These are phyloP conservation scores for Volucella zonaria DNA, from an alignment of 2,888 invertebrate genomes.

Conservation along the genomic window DNA sequence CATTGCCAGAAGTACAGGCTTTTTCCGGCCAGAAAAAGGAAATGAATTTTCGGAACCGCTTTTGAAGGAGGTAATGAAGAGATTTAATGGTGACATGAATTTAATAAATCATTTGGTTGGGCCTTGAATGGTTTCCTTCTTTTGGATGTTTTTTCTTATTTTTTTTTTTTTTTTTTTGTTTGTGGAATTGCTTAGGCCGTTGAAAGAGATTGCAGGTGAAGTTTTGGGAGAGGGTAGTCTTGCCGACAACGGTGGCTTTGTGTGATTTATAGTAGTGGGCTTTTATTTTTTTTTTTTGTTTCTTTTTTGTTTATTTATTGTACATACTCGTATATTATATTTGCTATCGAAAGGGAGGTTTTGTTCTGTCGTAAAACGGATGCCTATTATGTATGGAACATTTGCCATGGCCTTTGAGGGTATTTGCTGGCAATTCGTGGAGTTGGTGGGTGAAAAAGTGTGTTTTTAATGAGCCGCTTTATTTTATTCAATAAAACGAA, in stretches of 20 bases:
- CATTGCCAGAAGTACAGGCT: no score
- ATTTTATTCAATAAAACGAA: conserved; percentile 47
- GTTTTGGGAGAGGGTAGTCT: background rate
- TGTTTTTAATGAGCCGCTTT: conserved; percentile 44
- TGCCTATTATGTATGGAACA: conserved; percentile 56
- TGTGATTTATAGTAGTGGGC: conserved; percentile 53
- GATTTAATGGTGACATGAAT: conserved; percentile 72
- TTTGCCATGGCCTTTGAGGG: conserved; percentile 36
- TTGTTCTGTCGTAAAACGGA: conserved; percentile 62
- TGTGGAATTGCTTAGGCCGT: conserved; percentile 12
- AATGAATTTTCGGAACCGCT: conserved; percentile 53
- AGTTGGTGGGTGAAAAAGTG: background rate
- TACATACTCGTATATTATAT: no score
- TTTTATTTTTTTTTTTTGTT: no score
- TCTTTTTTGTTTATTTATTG: no score
- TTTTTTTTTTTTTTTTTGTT: no score
- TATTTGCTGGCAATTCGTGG: background rate
- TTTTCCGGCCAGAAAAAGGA: conserved; percentile 1
- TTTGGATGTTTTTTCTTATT: no score
- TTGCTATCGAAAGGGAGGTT: conserved; percentile 30
- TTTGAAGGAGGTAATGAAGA: conserved; percentile 68
- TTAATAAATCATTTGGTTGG: conserved; percentile 68
- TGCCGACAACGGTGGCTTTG: conserved; percentile 4
- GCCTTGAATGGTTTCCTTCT: conserved; percentile 28
- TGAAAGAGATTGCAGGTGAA: conserved; percentile 31